Evolutionary conservation across 2,888 invertebrate genomes (phyloP).

Genomic region (Tachina lurida): DNA sequence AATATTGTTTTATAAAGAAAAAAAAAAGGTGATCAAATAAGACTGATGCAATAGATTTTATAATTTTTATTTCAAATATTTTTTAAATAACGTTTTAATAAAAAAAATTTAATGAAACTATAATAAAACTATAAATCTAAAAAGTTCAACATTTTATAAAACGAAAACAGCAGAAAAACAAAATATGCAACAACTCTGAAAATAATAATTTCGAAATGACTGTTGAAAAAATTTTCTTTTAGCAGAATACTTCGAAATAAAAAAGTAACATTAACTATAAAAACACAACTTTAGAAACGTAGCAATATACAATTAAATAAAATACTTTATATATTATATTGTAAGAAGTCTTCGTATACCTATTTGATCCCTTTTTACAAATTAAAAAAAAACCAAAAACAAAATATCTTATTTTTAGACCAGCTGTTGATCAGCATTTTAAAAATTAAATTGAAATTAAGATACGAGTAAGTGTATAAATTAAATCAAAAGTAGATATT

Average conservation of each 20-base stretch:
- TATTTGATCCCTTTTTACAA: slow-evolving; percentile 67
- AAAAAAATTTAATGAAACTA: slow-evolving; percentile 31
- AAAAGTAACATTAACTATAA: slow-evolving; percentile 1
- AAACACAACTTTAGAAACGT: slow-evolving; percentile 20
- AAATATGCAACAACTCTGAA: slow-evolving; percentile 25
- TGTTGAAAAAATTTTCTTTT: not conserved
- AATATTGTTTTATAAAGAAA: slow-evolving; percentile 64
- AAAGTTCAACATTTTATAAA: slow-evolving; percentile 28
- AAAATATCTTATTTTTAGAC: slow-evolving; percentile 46
- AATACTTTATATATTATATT: slow-evolving; percentile 44
- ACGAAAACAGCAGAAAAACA: slow-evolving; percentile 26
- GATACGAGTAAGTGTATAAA: not conserved
- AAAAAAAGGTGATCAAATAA: slow-evolving; percentile 70
- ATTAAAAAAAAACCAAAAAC: slow-evolving; percentile 37
- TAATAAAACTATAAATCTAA: slow-evolving; percentile 21
- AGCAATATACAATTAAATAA: slow-evolving; percentile 22
- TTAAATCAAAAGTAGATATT: slow-evolving; percentile 17
- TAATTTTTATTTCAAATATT: slow-evolving; percentile 62
- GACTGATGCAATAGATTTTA: slow-evolving; percentile 71
- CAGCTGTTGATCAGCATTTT: slow-evolving; percentile 69
- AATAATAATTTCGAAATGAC: slow-evolving; percentile 33
- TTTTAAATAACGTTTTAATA: slow-evolving; percentile 38
- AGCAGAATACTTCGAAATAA: slow-evolving; percentile 1
- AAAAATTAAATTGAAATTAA: slow-evolving; percentile 48
- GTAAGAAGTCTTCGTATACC: slow-evolving; percentile 58